A percentile compares a stretch with the other conserved stretches of the same genome.
Conservation (phyloP, 2,888 invertebrate species). For the Mimachlamys varia region DNA sequence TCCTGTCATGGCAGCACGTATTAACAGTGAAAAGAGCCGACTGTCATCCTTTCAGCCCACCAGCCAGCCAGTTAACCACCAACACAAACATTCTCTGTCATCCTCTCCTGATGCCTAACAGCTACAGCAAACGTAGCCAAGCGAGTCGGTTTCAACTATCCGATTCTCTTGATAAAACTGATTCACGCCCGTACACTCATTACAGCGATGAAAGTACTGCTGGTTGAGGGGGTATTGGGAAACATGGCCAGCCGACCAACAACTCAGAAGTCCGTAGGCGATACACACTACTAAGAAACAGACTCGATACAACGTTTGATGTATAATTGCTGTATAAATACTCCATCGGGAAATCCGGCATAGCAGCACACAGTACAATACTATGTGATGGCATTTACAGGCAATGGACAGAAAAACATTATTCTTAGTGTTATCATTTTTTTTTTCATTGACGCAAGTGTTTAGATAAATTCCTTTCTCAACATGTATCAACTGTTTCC, state of each 20-base stretch:
- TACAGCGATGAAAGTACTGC: background rate
- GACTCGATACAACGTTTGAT: conserved; percentile 3
- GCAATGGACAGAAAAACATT: background rate
- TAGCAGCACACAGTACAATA: background rate
- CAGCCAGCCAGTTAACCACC: background rate
- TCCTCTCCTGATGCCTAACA: background rate
- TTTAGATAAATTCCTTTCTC: background rate
- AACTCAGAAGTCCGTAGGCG: background rate
- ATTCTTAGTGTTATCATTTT: too few relatives aligned
- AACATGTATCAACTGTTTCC: background rate
- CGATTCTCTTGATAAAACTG: background rate
- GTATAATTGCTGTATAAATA: background rate
- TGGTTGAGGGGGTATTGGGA: background rate
- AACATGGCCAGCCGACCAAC: background rate
- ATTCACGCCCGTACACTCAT: background rate
- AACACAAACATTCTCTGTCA: background rate
- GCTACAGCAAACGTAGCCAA: background rate
- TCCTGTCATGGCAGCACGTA: background rate
- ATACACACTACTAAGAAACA: background rate
- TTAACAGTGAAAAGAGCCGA: background rate
- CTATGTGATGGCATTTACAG: background rate
- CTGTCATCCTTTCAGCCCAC: conserved; percentile 13
- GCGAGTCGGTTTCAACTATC: background rate
- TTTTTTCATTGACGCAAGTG: background rate
- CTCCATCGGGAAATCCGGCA: background rate